A percentile compares a stretch with the other conserved stretches of the same genome.
These are phyloP conservation scores for Nesometra sesokonis DNA, from an alignment of 35 echinoderm and acorn worm genomes.

Conservation along the genomic window DNA sequence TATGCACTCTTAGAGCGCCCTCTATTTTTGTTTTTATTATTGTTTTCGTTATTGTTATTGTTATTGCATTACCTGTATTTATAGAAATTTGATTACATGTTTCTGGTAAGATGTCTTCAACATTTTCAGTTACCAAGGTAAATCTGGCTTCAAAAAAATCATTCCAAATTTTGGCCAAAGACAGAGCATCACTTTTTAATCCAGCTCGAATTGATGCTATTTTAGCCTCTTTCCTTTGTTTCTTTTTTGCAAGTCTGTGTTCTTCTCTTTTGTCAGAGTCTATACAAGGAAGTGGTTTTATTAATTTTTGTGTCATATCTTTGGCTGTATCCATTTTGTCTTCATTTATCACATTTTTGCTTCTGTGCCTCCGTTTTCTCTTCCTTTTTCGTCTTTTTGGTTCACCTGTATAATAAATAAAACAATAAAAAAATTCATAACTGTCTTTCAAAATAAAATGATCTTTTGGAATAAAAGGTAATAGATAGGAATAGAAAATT, in stretches of 20 bases:
- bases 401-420: neutral
- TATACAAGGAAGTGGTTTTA: neutral
- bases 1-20: no score
- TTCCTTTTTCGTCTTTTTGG: neutral
- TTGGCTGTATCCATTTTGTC: neutral
- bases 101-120: neutral
- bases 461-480: no score
- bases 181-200: neutral
- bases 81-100: neutral
- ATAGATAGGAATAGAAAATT: no score
- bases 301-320: neutral
- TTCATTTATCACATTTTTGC: neutral
- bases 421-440: neutral
- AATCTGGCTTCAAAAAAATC: neutral
- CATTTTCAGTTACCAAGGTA: neutral
- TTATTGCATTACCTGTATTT: neutral
- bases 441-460: no score
- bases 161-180: neutral
- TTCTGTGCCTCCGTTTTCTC: neutral
- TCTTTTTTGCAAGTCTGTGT: neutral
- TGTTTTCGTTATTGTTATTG: no score
- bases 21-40: no score
- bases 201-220: neutral
- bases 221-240: neutral
- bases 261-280: neutral